phyloP scores from a whole-genome alignment of 2,888 invertebrate genomes.

The Allophyes oxyacanthae region DNA sequence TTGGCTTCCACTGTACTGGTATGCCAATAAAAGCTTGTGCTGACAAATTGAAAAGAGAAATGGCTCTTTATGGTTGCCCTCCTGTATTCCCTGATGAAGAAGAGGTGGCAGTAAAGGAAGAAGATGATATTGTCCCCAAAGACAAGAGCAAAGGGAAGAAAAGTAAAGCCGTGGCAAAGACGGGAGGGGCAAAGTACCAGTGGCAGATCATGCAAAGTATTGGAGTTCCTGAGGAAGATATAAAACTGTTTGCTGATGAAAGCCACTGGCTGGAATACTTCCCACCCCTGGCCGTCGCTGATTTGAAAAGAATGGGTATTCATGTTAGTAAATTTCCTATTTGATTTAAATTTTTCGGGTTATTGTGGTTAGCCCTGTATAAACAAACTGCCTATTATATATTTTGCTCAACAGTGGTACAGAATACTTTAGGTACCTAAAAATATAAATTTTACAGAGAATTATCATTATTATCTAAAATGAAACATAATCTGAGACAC shows the following conservation, averaged over 20 bases:
- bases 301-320: constrained; percentile 96
- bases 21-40: constrained; percentile 99
- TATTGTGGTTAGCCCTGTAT: no score
- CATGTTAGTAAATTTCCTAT: constrained; percentile 90
- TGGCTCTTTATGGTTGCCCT: constrained; percentile 97
- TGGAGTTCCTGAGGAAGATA: constrained; percentile 97
- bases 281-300: constrained; percentile 96
- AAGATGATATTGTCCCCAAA: constrained; percentile 90
- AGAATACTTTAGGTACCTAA: no score
- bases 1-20: constrained; percentile 99
- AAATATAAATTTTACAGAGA: no score
- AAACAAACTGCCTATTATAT: no score
- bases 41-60: constrained; percentile 98
- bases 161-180: constrained; percentile 98
- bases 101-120: constrained; percentile 81
- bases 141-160: constrained; percentile 94
- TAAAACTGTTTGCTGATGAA: constrained; percentile 96
- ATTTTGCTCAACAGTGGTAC: no score
- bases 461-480: no score
- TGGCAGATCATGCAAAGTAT: constrained; percentile 99
- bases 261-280: constrained; percentile 99
- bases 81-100: constrained; percentile 95
- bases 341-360: no score
- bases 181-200: constrained; percentile 96
- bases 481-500: no score